Evolutionary conservation across 37 sponge, comb jelly and placozoan species (phyloP), one percentile per base, ranked within the genome.

Genomic region (Cliona cf. orientalis): DNA sequence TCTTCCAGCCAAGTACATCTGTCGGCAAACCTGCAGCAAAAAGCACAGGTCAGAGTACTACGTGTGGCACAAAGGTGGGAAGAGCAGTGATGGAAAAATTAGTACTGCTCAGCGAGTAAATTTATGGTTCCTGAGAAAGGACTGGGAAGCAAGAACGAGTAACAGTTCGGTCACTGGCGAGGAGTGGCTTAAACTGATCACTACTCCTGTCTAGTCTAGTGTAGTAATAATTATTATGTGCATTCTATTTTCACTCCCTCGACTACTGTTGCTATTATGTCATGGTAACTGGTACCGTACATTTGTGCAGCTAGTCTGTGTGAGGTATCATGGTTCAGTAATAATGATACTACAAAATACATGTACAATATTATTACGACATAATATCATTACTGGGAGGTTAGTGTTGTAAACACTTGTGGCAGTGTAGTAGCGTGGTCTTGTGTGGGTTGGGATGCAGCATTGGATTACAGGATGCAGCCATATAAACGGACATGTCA

Each of bases 21-120:
- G 75, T 34, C 37, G 75, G 11, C 58, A 55, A 57, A 74, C 12
- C 21, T 74, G 75, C 58, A 55, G 4, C 32, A 55, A 32, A 37
- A 74, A 74, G 23, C 29, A 55, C 3, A 58, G 34, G 36, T 2
- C 2, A 6, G 26, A 3, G 37, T 74, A 74, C 59, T 57, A 58
- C 6, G 59, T 74, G 58, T 74, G 75, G 75, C 75, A 74, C 59
- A 74, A 56, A 29, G 59, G 75, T 33, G 75, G 75, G 19, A 22
- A 25, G 35, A 23, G 59, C 19, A 57, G 22, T 22, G 59, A 74
- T 12, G 75, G 75, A 59, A 74, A 74, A 37, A 32, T 58, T 11
- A 57, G 14, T 2, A 7, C 4, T 29, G 75, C 75, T 9, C 25
- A 37, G 9, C 25, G 33, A 35, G 75, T 58, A 22, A 5, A 38